Conservation (phyloP, 2,113 vertebrate species). For the Chitala chitala region DNA sequence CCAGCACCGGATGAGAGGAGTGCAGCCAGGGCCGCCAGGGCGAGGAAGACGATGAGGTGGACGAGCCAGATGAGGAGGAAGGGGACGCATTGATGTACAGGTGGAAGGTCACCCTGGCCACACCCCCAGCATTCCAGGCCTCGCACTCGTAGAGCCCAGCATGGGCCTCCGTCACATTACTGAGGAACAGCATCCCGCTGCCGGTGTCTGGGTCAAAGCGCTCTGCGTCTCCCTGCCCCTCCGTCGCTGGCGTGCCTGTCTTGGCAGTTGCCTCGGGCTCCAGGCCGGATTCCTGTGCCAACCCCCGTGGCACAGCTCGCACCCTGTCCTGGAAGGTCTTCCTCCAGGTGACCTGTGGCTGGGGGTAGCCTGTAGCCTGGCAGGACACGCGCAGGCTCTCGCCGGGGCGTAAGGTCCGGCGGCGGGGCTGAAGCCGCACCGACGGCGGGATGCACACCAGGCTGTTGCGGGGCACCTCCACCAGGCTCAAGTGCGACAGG, state of each 20-base stretch:
- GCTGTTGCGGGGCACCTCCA: slow-evolving; percentile 77
- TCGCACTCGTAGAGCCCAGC: slow-evolving; percentile 82
- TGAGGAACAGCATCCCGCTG: slow-evolving; percentile 81
- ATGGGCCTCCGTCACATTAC: slow-evolving; percentile 76
- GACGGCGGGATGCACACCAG: slow-evolving; percentile 82
- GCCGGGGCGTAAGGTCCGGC: slow-evolving; percentile 68
- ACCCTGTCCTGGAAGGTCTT: slow-evolving; percentile 67
- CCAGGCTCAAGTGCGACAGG: slow-evolving; percentile 74
- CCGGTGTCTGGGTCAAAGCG: slow-evolving; percentile 72
- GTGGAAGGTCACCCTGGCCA: slow-evolving; percentile 69
- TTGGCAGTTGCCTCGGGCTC: slow-evolving; percentile 31
- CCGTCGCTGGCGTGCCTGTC: slow-evolving; percentile 41
- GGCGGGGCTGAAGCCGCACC: slow-evolving; percentile 74
- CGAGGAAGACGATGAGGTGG: slow-evolving; percentile 50
- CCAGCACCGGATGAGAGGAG: slow-evolving; percentile 49
- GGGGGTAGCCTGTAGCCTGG: slow-evolving; percentile 81
- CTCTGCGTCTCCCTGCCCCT: slow-evolving; percentile 50
- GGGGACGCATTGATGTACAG: slow-evolving; percentile 72
- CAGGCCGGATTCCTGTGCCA: slow-evolving; percentile 59
- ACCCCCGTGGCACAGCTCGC: slow-evolving; percentile 52
- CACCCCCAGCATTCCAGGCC: slow-evolving; percentile 79
- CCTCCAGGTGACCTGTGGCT: slow-evolving; percentile 82
- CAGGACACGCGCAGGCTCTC: slow-evolving; percentile 82
- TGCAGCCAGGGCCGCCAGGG: slow-evolving; percentile 38
- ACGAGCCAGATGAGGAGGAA: slow-evolving; percentile 53